Conservation (phyloP, 2,113 vertebrate genomes). For the Phalacrocorax pelagicus region DNA sequence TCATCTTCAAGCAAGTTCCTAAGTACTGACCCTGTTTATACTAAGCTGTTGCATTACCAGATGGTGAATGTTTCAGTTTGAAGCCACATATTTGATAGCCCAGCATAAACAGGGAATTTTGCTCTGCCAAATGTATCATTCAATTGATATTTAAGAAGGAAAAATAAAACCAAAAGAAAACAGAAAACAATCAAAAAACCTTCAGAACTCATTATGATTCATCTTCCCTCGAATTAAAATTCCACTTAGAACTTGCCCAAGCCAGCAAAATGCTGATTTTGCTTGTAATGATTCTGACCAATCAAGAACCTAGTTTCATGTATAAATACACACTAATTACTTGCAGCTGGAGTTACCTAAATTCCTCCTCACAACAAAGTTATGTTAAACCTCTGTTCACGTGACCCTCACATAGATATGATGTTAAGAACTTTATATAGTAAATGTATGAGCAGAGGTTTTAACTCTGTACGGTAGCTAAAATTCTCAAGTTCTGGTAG, state of each 20-base stretch:
- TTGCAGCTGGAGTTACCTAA: neutral
- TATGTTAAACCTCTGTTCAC: rapidly evolving
- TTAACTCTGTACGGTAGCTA: neutral
- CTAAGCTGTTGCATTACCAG: neutral
- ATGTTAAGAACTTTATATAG: neutral
- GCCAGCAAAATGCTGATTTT: neutral
- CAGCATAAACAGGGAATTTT: neutral
- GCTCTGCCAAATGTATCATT: neutral
- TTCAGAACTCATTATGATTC: neutral
- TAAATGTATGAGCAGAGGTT: neutral
- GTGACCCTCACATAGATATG: rapidly evolving
- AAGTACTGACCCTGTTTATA: neutral
- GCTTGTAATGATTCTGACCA: neutral
- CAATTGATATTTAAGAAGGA: neutral
- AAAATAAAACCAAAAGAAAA: neutral
- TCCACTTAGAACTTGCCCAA: neutral
- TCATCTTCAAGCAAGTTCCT: neutral
- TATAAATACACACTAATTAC: neutral
- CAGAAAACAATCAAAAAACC: neutral
- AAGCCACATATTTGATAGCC: neutral
- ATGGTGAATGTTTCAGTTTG: neutral
- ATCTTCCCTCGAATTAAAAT: neutral
- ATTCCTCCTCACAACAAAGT: neutral
- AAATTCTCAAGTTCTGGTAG: neutral
- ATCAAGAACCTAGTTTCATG: neutral